Evolutionary conservation across 2,888 invertebrate species (phyloP).

Genomic region (Callyntrura guangdongensis): DNA sequence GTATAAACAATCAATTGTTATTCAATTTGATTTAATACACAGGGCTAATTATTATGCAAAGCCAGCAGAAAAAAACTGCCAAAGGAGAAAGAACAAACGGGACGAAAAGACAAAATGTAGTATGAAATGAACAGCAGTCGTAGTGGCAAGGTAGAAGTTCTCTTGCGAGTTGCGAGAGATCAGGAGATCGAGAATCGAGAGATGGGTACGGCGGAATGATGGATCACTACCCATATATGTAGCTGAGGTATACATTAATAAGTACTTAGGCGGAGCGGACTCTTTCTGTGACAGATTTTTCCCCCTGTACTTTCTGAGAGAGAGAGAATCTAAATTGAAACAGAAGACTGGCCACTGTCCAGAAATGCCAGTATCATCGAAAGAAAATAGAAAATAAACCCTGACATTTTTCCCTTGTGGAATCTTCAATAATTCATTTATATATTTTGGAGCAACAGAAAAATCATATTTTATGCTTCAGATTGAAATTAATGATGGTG

Average conservation of each 20-base stretch:
- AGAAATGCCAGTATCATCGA: neutral
- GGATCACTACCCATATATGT: conserved; percentile 18
- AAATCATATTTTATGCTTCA: no score
- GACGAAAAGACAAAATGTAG: neutral
- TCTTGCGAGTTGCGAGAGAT: neutral
- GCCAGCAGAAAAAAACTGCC: neutral
- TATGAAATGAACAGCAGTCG: neutral
- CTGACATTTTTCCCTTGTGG: neutral
- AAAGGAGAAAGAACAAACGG: conserved; percentile 15
- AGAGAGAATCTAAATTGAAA: neutral
- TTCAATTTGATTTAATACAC: conserved; percentile 27
- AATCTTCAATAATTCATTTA: conserved; percentile 5
- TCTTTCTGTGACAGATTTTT: conserved; percentile 7
- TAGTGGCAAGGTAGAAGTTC: neutral
- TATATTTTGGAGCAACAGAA: neutral
- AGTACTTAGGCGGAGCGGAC: neutral
- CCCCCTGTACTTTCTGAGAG: neutral
- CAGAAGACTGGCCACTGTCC: conserved; percentile 20
- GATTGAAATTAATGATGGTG: neutral
- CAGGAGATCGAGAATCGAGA: neutral
- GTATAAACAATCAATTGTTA: conserved; percentile 29
- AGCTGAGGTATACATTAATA: neutral
- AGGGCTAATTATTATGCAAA: conserved; percentile 32
- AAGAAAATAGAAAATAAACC: neutral
- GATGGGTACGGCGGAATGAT: neutral